Evolutionary conservation across 1,140 invertebrate species (phyloP).

Genomic region (Globodera rostochiensis): DNA sequence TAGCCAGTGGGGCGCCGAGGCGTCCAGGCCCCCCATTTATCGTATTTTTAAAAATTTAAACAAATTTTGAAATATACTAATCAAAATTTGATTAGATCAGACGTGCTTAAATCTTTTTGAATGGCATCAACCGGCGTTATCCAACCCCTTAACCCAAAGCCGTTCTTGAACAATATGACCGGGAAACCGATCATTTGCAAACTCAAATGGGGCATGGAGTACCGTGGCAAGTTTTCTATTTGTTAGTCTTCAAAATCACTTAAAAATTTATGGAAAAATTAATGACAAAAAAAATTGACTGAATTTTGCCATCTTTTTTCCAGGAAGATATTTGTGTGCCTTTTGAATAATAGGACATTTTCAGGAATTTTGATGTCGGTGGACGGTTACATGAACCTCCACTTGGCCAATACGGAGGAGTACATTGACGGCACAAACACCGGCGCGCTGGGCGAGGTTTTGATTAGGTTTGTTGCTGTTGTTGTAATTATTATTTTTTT

Average conservation of each 20-base stretch:
- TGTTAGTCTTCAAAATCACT: slow-evolving; percentile 28
- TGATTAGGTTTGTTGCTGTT: slow-evolving; percentile 75
- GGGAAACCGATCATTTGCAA: slow-evolving; percentile 97
- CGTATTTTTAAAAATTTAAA: too few relatives aligned
- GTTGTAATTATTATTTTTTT: neutral
- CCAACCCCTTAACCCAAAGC: slow-evolving; percentile 93
- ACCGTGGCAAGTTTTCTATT: slow-evolving; percentile 76
- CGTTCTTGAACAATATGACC: slow-evolving; percentile 93
- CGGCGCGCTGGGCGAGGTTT: slow-evolving; percentile 92
- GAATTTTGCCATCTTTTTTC: neutral
- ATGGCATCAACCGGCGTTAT: slow-evolving; percentile 27
- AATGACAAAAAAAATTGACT: too few relatives aligned
- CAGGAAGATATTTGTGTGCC: neutral
- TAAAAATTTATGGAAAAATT: neutral
- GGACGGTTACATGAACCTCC: slow-evolving; percentile 98
- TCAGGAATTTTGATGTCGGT: slow-evolving; percentile 83
- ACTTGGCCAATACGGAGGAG: slow-evolving; percentile 97
- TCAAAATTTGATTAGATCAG: too few relatives aligned
- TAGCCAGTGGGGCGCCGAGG: too few relatives aligned
- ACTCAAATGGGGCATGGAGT: slow-evolving; percentile 99
- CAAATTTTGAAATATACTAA: too few relatives aligned
- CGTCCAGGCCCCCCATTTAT: too few relatives aligned
- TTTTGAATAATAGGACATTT: slow-evolving; percentile 13
- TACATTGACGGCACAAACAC: slow-evolving; percentile 86
- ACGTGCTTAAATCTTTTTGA: too few relatives aligned